Evolutionary conservation across 2,888 invertebrate species (phyloP), one percentile per base, ranked within the genome.

Genomic region (Hipparchia semele): DNA sequence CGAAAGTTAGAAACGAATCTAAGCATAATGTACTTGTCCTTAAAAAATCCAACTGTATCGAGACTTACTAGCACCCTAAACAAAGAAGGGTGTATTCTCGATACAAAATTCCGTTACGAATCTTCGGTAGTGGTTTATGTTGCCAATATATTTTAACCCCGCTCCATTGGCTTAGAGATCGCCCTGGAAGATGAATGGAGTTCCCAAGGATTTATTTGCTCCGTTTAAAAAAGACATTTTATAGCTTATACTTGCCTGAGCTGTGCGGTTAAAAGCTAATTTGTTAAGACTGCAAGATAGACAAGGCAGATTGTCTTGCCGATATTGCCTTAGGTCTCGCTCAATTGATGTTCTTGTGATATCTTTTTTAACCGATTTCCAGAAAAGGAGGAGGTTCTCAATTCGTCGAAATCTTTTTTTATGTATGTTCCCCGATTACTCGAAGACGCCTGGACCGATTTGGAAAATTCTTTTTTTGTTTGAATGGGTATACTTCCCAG

Each of bases 111-210:
- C 83, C 82, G 81, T 83, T 84, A 82, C 79, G 77, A 79, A 71
- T 73, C 68, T 60, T 59, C 70, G 73, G 76, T 79, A 77, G 76
- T 80, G 76, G 78, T 86, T 85, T 83, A 82, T 82, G 82, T 81
- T 80, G 81, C 79, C 82, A 81, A 83, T 85, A 86, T 77, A 83
- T 86, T 86, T 84, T 81, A 81, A 80, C 75, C 75, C 64, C 78
- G 70, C 73, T 66, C 23, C 13, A 62, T 70, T 62, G 62, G 60
- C 58, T 73, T 68, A 51, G 67, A 70, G 65, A 70, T 72, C 58
- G 45, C 70, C 75, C 72, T 67, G 62, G 53, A 70, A 76, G 71
- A 77, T 69, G 68, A 51, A 71, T 76, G 66, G 73, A 70, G 70
- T 73, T 75, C 64, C 67, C 39, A 53, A 59, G 66, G 71, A 73